Conservation (phyloP, 2,113 vertebrate species). For the Gymnarchus niloticus region DNA sequence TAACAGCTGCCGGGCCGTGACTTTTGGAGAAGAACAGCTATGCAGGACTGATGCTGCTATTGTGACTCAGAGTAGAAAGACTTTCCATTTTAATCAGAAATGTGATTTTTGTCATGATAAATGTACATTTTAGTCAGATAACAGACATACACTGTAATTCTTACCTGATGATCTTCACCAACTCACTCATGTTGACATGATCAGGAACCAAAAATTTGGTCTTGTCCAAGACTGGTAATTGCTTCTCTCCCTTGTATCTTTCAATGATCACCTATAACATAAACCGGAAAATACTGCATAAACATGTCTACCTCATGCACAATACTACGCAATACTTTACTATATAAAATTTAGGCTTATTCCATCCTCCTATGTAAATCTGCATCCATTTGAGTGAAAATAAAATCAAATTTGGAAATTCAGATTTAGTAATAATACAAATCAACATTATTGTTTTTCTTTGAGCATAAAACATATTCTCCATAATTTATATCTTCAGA, state of each 20-base stretch:
- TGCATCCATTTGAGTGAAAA: neutral
- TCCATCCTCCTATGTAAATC: neutral
- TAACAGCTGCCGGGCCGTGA: neutral
- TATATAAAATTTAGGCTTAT: neutral
- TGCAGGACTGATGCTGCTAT: no score
- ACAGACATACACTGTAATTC: conserved; percentile 21
- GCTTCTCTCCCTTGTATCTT: conserved; percentile 95
- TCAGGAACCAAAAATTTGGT: conserved; percentile 98
- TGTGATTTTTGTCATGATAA: no score
- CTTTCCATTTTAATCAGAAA: no score
- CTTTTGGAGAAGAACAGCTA: neutral
- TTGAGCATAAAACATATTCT: neutral
- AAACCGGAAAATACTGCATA: neutral
- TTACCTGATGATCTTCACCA: conserved; percentile 98
- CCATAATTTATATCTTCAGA: neutral
- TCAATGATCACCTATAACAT: conserved; percentile 89
- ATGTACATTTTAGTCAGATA: neutral
- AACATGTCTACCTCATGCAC: neutral
- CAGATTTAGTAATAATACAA: neutral
- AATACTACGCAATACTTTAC: no score
- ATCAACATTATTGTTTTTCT: neutral
- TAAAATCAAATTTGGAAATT: no score
- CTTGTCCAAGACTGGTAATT: conserved; percentile 94
- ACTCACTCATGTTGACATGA: conserved; percentile 97
- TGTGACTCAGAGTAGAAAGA: no score